Evolutionary conservation across 2,888 invertebrate genomes (phyloP), one percentile per base, ranked within the genome.

Genomic region (Dioctria rufipes): DNA sequence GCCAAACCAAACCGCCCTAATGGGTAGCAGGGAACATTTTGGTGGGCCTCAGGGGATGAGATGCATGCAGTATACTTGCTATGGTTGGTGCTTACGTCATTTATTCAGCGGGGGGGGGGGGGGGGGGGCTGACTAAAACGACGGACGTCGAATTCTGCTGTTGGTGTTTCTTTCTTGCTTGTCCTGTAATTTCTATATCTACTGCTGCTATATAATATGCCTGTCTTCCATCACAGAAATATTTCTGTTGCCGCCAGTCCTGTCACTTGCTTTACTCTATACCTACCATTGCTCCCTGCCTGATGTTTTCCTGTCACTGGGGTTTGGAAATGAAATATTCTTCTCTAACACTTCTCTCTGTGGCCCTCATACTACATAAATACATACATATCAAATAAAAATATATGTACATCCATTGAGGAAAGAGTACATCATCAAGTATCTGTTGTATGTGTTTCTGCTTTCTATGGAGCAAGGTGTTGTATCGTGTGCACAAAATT

Each of bases 401-500:
- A 25, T 0, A 25, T 25, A 25, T 25, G 25, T 25, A 25, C 25
- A 25, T 25, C 25, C 2, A 25, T 25, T 25, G 25, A 25, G 25
- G 25, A 25, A 2, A 25, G 25, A 25, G 25, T 25, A 25, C 25
- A 25, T 25, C 25, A 13, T 58, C 58, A 58, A 58, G n/a, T 61
- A 25, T 25, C 25, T 25, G 25, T 25, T 25, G 1, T 25, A 25
- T 25, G 42, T 73, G 80, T 61, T 61, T 61, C 73, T 80, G 63
- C 63, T 73, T 65, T 75, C 58, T 46, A 42, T 40, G 46, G 78
- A 78, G 69, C 49, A 60, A 81, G 78, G 80, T 78, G 80, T 81
- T 78, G 69, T 77, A 81, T 81, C 77, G 77, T 78, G 78, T 75
- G 77, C 80, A 65, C 51, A 78, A 78, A 81, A 78, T 61, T 81